Base-by-base conservation (phyloP, 2,797 vertebrate genomes). In the Galagoides demidoff region DNA sequence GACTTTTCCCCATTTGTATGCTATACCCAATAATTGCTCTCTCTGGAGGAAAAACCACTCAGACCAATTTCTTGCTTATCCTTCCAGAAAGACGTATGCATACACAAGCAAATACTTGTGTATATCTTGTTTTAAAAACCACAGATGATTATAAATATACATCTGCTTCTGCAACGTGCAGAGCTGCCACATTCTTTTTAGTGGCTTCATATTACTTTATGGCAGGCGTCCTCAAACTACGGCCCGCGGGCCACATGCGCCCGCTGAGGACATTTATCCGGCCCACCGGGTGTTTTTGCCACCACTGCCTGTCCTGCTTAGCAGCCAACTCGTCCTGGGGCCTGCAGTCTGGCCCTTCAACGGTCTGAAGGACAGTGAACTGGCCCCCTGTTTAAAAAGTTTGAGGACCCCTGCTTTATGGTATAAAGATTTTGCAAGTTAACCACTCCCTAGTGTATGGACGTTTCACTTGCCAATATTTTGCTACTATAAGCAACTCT, bases 31-130 rank as follows among this genome's bases (percentile, higher is more conserved):
- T 57, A 17, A 9, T 57, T 82, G 55, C 49, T 37, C 14, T 93
- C n/a, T 64, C 64, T 52, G 31, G 27, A 93, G 70, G 71, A 93
- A 91, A 89, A 92, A 89, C 84, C 4, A 3, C 43, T 59, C 27
- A 59, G 20, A 86, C 59, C 27, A 92, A n/a, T 92, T 94, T 91
- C 52, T 95, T 78, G 27, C 52, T 77, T 84, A 77, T 89, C 73
- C 29, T 91, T 89, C 82, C 39, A 90, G 59, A 94, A 90, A 66
- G 64, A 52, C 13, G 37, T 74, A 81, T 34, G 27, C 25, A 59
- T 57, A 73, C 13, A 49, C 27, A 92, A 49, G 27, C 45, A 45
- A 23, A 39, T 78, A 70, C 4, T 43, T 55, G 45, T 43, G 25
- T 31, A n/a, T 70, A 55, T 77, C 1, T 90, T 52, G 76, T 82